Base-by-base conservation (phyloP, 2,888 invertebrate species). In the Anticlea derivata region DNA sequence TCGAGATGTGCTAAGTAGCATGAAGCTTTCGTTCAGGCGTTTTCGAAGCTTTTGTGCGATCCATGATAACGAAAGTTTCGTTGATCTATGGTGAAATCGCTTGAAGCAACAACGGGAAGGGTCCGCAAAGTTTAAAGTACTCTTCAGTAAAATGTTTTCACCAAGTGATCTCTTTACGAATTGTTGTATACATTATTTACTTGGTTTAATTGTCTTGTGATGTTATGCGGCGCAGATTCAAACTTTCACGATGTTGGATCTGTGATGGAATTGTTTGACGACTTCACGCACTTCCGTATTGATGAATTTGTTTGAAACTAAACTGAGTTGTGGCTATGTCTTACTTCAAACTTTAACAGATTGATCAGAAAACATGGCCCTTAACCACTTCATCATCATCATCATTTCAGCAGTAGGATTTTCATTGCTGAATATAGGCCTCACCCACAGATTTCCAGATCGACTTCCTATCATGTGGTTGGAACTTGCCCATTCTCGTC, bases 91-190 rank as follows among this genome's bases (percentile, higher is more conserved):
- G 75, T 67, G 67, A 46, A 64, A 75, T 75, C 66, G 74, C 77
- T 78, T 66, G 60, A 50, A 75, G 76, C 78, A 72, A 79, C 79
- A 80, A 68, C 69, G 68, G 65, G 65, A 75, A 70, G 70, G 78
- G 66, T 66, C 67, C 61, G 63, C 68, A 74, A 83, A 83, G 74
- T 82, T 82, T 81, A 77, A 80, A 81, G 83, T 78, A 78, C 80
- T 76, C 75, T 75, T 71, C 75, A 77, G 76, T 75, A 78, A 78
- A 82, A 74, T 80, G 78, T 78, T 78, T 75, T 73, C 70, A 70
- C 65, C 69, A 68, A 80, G 75, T 80, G 80, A 80, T 80, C 79
- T 74, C 75, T 70, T 78, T 70, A 64, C 65, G 68, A 71, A 76
- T 73, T 75, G 73, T 70, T 73, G 63, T 62, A 66, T 72, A 73